These are phyloP conservation scores for Cyaniris semiargus DNA, from an alignment of 2,888 invertebrate genomes.

Conservation along the genomic window DNA sequence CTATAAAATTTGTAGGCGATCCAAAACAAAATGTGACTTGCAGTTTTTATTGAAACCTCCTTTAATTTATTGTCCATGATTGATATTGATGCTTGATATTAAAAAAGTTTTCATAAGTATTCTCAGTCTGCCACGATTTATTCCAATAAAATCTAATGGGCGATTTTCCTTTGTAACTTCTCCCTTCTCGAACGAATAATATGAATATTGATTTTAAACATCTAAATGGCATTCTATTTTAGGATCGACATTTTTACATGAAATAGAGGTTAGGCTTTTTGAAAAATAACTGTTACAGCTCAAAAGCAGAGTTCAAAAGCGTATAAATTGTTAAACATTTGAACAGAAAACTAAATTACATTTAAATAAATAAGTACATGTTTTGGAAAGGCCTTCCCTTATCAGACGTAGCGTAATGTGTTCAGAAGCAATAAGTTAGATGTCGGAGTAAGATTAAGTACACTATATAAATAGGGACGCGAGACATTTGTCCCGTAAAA, in stretches of 20 bases:
- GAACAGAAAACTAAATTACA: not conserved
- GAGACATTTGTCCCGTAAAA: slow-evolving; percentile 69
- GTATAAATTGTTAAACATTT: not conserved
- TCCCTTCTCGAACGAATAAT: slow-evolving; percentile 20
- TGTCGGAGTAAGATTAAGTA: slow-evolving; percentile 56
- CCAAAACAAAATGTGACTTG: slow-evolving; percentile 57
- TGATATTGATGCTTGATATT: slow-evolving; percentile 73
- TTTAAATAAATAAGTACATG: not conserved
- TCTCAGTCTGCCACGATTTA: slow-evolving; percentile 43
- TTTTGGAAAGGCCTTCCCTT: slow-evolving; percentile 34
- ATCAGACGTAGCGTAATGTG: slow-evolving; percentile 41
- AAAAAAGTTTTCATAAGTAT: slow-evolving; percentile 74
- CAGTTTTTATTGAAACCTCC: slow-evolving; percentile 64
- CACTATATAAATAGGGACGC: slow-evolving; percentile 65
- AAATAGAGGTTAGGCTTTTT: not conserved
- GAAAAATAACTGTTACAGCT: too few species aligned
- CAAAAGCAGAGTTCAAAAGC: too few species aligned
- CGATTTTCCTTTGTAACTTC: slow-evolving; percentile 31
- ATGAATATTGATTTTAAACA: slow-evolving; percentile 28
- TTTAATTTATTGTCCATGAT: slow-evolving; percentile 64
- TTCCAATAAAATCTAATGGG: slow-evolving; percentile 42
- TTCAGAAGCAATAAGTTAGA: slow-evolving; percentile 46
- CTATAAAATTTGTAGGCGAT: slow-evolving; percentile 50
- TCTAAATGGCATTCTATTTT: not conserved
- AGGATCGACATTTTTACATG: not conserved